These are phyloP conservation scores for Pollicipes pollicipes DNA, from an alignment of 1,140 invertebrate species.

Conservation along the genomic window DNA sequence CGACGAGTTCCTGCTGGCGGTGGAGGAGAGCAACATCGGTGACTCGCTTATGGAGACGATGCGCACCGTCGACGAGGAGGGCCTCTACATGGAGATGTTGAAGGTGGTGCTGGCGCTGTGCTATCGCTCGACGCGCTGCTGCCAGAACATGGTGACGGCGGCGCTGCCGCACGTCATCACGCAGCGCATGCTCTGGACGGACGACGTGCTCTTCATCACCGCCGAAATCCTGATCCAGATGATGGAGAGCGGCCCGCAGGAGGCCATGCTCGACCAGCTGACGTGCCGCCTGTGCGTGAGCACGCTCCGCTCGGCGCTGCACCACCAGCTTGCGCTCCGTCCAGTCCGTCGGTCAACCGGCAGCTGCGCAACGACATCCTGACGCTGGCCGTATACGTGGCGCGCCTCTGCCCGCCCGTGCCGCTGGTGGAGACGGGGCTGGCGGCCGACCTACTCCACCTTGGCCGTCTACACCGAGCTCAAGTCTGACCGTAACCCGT, in stretches of 20 bases:
- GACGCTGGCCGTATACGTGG: background rate
- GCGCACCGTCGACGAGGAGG: background rate
- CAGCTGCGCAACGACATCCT: slow-evolving; percentile 1
- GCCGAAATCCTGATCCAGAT: background rate
- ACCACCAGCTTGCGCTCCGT: background rate
- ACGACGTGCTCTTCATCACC: background rate
- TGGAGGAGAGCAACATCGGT: background rate
- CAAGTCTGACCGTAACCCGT: background rate
- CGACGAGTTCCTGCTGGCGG: background rate
- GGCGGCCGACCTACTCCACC: background rate
- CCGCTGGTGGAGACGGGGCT: background rate
- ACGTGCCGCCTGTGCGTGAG: background rate
- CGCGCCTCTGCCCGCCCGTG: background rate
- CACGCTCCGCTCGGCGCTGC: background rate
- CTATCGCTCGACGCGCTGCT: background rate
- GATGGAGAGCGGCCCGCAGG: background rate
- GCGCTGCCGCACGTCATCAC: background rate
- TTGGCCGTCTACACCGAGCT: slow-evolving; percentile 3
- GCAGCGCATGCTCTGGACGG: background rate
- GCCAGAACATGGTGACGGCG: background rate
- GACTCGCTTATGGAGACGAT: background rate
- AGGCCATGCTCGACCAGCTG: background rate
- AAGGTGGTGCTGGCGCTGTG: background rate
- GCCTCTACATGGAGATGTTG: background rate
- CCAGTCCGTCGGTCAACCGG: background rate